phyloP scores from a whole-genome alignment of 2,797 vertebrate genomes.

The Sebastes glaucus region DNA sequence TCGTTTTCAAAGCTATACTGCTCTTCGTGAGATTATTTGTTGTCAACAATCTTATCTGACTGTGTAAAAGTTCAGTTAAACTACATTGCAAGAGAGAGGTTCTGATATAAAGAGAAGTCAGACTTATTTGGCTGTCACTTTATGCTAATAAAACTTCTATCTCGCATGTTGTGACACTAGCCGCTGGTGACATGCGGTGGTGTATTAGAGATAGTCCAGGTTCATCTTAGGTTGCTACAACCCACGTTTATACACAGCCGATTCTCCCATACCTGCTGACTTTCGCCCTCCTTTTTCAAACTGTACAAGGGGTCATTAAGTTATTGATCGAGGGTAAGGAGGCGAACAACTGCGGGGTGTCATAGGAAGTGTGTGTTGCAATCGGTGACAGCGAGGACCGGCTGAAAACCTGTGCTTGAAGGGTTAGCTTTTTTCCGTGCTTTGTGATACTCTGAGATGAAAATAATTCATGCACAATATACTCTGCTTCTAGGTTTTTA shows the following conservation, averaged over 20 bases:
- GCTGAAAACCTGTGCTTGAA: not conserved
- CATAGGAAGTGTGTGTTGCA: not conserved
- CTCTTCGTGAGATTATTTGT: not conserved
- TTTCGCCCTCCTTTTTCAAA: not conserved
- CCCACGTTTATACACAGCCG: not conserved
- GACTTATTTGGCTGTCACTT: not conserved
- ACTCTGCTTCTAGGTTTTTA: not conserved
- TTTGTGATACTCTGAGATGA: not conserved
- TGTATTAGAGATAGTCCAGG: not conserved
- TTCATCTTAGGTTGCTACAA: not conserved
- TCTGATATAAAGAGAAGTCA: not conserved
- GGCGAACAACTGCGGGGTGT: conserved; percentile 12
- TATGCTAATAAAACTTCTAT: not conserved
- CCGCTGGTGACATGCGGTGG: not conserved
- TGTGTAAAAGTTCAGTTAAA: not conserved
- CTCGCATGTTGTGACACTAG: not conserved
- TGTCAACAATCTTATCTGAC: not conserved
- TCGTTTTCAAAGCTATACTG: not conserved
- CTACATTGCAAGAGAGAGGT: not conserved
- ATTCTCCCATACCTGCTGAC: not conserved
- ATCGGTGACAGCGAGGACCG: not conserved
- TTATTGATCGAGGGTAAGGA: conserved; percentile 46
- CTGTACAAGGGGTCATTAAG: conserved; percentile 32
- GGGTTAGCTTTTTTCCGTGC: not conserved
- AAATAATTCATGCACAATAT: not conserved